Evolutionary conservation across 2,113 vertebrate species (phyloP).

Genomic region (Ctenomys sociabilis): DNA sequence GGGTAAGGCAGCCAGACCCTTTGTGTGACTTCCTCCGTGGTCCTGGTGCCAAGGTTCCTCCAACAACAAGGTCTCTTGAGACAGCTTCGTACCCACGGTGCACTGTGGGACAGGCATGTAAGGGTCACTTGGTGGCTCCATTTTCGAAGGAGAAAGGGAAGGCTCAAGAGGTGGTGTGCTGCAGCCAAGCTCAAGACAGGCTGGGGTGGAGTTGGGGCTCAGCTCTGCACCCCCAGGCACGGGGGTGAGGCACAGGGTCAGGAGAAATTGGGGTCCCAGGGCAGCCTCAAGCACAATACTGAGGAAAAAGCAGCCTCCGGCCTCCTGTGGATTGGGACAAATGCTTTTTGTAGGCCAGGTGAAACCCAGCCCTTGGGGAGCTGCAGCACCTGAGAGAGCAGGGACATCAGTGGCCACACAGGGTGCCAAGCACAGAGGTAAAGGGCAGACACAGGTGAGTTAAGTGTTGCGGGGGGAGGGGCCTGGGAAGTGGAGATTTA

Average conservation of each 20-base stretch:
- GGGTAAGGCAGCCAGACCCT: neutral
- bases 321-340: neutral
- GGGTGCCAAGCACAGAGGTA: neutral
- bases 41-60: neutral
- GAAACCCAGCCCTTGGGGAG: neutral
- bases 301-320: neutral
- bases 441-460: rapidly evolving
- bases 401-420: neutral
- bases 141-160: neutral
- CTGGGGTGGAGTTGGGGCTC: neutral
- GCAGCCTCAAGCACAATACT: neutral
- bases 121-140: neutral
- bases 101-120: neutral
- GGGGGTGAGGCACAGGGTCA: too few relatives aligned
- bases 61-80: neutral
- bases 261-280: too few relatives aligned
- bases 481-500: neutral
- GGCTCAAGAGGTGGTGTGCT: neutral
- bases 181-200: neutral
- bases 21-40: neutral
- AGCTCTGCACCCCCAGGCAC: neutral
- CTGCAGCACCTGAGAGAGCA: neutral
- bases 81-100: neutral
- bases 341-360: neutral
- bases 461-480: neutral